Percentiles rank a stretch among this genome's conserved stretches.
These are phyloP conservation scores for Nephrotoma flavescens DNA, from an alignment of 2,888 invertebrate species.

Conservation along the genomic window DNA sequence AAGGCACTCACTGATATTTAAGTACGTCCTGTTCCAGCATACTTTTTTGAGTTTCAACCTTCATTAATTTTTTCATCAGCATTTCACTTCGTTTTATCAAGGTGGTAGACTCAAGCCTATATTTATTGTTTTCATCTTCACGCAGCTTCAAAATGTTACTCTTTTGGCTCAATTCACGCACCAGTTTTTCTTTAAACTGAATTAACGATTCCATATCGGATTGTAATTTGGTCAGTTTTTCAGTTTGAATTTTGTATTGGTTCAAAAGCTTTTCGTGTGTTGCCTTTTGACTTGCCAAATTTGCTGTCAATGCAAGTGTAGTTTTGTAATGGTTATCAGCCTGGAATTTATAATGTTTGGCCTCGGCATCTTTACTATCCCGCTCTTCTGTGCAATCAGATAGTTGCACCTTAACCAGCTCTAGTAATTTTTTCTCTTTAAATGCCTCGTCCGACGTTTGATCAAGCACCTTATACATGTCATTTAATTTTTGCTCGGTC, in stretches of 20 bases:
- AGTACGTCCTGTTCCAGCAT: constrained; percentile 23
- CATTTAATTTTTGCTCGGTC: constrained; percentile 28
- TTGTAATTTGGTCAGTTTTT: constrained; percentile 25
- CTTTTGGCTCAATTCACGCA: constrained; percentile 23
- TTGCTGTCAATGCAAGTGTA: constrained; percentile 19
- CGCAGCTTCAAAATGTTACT: constrained; percentile 25
- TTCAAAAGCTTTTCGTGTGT: constrained; percentile 26
- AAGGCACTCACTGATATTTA: constrained; percentile 19
- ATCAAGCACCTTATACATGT: constrained; percentile 25
- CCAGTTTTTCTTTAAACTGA: constrained; percentile 25
- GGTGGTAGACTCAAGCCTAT: constrained; percentile 24
- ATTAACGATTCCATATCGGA: constrained; percentile 27
- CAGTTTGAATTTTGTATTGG: constrained; percentile 23
- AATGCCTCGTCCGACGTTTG: constrained; percentile 29
- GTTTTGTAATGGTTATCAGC: constrained; percentile 8
- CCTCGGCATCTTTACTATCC: constrained; percentile 21
- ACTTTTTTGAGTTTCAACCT: constrained; percentile 21
- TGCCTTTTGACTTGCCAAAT: constrained; percentile 17
- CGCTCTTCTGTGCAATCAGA: constrained; percentile 21
- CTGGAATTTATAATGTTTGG: constrained; percentile 19
- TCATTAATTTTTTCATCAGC: constrained; percentile 23
- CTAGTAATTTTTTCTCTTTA: constrained; percentile 25
- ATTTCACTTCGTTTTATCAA: constrained; percentile 25
- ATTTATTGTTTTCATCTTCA: constrained; percentile 28
- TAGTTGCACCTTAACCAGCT: constrained; percentile 22